Base-by-base conservation (phyloP, 2,888 invertebrate species). In the Tiliacea aurago region DNA sequence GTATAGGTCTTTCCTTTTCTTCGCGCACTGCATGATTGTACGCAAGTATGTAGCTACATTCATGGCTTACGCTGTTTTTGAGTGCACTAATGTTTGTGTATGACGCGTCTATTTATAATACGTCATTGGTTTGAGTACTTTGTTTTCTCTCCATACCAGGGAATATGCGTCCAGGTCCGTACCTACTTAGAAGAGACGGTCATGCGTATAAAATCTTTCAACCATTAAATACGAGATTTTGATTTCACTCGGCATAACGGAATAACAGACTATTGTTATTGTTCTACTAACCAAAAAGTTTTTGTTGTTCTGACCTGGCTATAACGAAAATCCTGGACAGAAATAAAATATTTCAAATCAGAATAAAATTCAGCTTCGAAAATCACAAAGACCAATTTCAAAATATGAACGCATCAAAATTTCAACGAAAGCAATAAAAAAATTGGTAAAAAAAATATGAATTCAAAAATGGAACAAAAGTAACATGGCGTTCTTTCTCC, bases 121-220 rank as follows among this genome's bases (percentile, higher is more conserved):
- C n/a, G n/a, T n/a, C n/a, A n/a, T n/a, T n/a, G 13, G 9, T 41
- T 20, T 28, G n/a, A 33, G 13, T 65, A 9, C 10, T 73, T 65
- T 65, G 28, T 47, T 76, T 55, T 65, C n/a, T 65, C n/a, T 41
- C 28, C 1, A 41, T 47, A 47, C 28, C 71, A 53, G 49, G 47
- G 49, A 62, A 73, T 47, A 70, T n/a, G 49, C 10, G 45, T 13
- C 18, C 33, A 56, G 18, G 15, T 18, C 20, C 68, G 45, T 59
- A 23, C 15, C 41, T 55, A 64, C 62, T 47, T 58, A 61, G 18
- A 55, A 2, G 41, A 75, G 9, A 80, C 49, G 4, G 20, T 80
- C 65, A 47, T 66, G 76, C 66, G 49, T 76, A 81, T 66, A 1
- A 81, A 81, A 76, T 66, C 45, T 55, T 20, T 78, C 66, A 81